Base-by-base conservation (phyloP, 1,140 invertebrate species). In the Parasteatoda tepidariorum region DNA sequence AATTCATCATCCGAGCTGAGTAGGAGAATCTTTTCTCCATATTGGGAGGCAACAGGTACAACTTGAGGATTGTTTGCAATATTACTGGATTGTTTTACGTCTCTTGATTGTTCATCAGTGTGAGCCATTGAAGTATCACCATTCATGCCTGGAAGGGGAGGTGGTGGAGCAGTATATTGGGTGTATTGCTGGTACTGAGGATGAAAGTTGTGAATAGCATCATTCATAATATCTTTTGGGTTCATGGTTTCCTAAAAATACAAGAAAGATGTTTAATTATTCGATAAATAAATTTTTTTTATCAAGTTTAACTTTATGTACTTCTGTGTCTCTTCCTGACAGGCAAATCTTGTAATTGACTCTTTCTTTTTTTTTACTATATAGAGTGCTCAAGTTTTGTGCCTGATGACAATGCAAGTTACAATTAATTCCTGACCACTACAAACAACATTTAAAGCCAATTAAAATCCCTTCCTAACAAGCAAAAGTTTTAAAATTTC, bases 171-270 rank as follows among this genome's bases (percentile, higher is more conserved):
- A 96, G 87, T 86, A 89, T 98, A 98, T 88, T 99, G 98, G 6
- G 98, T 99, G 90, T 99, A 99, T 89, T 99, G 98, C 90, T 99
- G 97, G 91, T 99, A 99, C 87, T 99, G 97, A 33, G 98, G 98
- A 92, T 99, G 98, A 92, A 99, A 99, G 91, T 99, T 99, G 91
- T 99, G 98, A 89, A 99, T 99, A 88, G 98, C 98, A 91, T 99
- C 98, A 87, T 97, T 98, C 97, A 99, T 99, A 88, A 99, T 99
- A 90, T 99, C 98, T 90, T 98, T 96, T 57, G 98, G 98, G 91
- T 99, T 99, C 96, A 99, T 99, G 5, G 98, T 99, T 93, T 99
- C 98, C 95, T 97, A 88, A 91, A 86, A 24, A 79, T 70, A 87
- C 86, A 87, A 86, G 86, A 38, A 62, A 41, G 13, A 3, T 3